Base-by-base conservation (phyloP, 2,888 invertebrate species). In the Eucriotettix oculatus region DNA sequence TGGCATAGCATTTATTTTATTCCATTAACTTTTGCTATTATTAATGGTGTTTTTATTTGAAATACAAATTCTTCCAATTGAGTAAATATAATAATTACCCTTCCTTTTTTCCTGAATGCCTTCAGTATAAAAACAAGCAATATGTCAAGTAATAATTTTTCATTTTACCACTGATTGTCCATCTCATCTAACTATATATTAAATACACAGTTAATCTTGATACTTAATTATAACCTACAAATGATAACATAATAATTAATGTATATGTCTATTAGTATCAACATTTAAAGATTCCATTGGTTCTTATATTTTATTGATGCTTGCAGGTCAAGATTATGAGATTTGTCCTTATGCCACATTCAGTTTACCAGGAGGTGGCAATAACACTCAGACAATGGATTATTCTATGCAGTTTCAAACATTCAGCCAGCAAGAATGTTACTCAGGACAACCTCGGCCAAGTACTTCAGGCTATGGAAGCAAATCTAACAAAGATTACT, bases 301-400 rank as follows among this genome's bases (percentile, higher is more conserved):
- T 29, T 29, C 2, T 29, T 29, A 29, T 29, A 29, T 29, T 29
- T 29, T 29, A 29, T 29, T 29, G 7, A 29, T 29, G 29, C 2
- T 29, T 29, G 29, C 56, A 63, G 64, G 64, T 54, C 64, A 62
- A 54, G 64, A 64, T 62, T 72, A 72, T 64, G 72, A 72, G 64
- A 71, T 72, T 59, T 71, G 71, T 63, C 72, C 73, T 9, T 73
- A 73, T 65, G 73, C 72, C 42, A 72, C 72, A 60, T 73, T 72
- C 67, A 71, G 70, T 64, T 65, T 70, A 44, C 67, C 69, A 16
- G 62, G 64, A 16, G 58, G 57, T 17, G 64, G 63, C 44, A 54
- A 52, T 57, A 56, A 57, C 53, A 66, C 66, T 1, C 67, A 68
- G 56, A 65, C 69, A 10, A 67, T 68, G 65, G 69, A 68, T 58